A percentile compares a stretch with the other conserved stretches of the same genome.
Evolutionary conservation across 2,113 vertebrate species (phyloP).

Genomic region (Rhinoderma darwinii): DNA sequence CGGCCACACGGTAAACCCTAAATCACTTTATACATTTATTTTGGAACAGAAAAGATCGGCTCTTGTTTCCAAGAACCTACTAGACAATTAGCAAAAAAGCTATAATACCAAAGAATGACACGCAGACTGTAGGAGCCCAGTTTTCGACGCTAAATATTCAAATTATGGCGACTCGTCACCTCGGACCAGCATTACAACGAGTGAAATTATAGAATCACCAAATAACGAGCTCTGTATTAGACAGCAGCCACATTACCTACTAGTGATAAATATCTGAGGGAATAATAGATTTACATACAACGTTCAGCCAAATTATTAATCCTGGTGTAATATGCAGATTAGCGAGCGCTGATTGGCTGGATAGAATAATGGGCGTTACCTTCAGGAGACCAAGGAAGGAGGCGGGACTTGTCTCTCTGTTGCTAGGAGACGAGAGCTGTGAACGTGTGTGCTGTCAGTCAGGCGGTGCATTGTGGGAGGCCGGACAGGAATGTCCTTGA

Average conservation of each 20-base stretch:
- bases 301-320: no score
- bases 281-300: background rate
- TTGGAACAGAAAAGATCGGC: background rate
- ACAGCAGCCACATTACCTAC: background rate
- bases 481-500: background rate
- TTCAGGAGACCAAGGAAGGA: background rate
- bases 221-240: background rate
- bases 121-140: background rate
- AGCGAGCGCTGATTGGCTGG: no score
- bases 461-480: no score
- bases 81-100: conserved; percentile 84
- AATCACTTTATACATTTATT: no score
- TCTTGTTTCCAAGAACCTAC: conserved; percentile 66
- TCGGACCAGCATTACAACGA: background rate
- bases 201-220: no score
- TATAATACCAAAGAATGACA: conserved; percentile 64
- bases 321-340: background rate
- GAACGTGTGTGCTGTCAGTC: background rate
- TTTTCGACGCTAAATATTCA: no score
- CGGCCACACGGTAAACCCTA: no score
- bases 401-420: background rate
- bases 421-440: conserved; percentile 25
- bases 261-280: no score
- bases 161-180: background rate
- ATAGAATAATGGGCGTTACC: no score